Evolutionary conservation across 2,113 vertebrate species (phyloP).

Genomic region (Daubentonia madagascariensis): DNA sequence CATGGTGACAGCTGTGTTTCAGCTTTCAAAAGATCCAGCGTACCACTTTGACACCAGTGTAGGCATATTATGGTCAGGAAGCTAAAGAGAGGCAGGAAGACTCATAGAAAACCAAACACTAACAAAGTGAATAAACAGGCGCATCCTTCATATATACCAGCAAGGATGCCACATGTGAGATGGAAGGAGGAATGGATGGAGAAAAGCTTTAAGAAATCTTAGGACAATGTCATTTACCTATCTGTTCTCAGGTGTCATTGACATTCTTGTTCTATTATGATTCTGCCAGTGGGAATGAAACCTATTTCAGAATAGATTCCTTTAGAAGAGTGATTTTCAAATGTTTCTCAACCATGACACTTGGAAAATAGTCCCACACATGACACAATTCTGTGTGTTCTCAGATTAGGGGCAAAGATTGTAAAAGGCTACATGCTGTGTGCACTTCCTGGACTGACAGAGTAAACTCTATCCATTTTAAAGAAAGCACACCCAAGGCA

Average conservation of each 20-base stretch:
- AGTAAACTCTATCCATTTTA: background rate
- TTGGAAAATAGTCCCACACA: background rate
- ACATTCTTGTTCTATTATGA: background rate
- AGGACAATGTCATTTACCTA: background rate
- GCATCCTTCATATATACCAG: background rate
- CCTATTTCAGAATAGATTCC: background rate
- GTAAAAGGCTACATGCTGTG: background rate
- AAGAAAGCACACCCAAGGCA: background rate
- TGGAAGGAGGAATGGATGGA: background rate
- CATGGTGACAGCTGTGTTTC: background rate
- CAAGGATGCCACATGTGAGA: background rate
- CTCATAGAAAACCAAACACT: background rate
- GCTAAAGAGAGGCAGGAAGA: background rate
- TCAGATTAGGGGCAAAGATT: background rate
- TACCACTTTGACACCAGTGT: background rate
- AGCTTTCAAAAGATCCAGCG: background rate
- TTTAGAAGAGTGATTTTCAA: background rate
- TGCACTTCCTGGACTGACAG: background rate
- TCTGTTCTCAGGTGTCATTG: background rate
- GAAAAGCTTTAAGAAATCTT: background rate
- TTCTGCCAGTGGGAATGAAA: background rate
- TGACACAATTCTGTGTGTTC: background rate
- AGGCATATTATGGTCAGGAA: background rate
- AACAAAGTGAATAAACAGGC: background rate
- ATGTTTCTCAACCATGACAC: background rate